phyloP scores from a whole-genome alignment of 2,888 invertebrate species.

The Lasioglossum vierecki region DNA sequence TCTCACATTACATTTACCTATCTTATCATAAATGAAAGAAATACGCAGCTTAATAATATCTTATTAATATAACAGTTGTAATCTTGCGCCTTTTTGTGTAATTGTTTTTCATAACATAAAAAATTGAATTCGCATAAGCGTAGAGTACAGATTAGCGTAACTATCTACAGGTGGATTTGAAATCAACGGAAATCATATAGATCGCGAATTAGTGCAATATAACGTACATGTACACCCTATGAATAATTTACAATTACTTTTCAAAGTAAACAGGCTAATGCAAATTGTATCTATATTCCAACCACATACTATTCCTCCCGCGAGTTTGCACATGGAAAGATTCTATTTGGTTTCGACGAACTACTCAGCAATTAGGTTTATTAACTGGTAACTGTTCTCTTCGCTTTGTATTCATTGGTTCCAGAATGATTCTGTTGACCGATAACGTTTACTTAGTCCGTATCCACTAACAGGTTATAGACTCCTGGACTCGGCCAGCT shows the following conservation, averaged over 20 bases:
- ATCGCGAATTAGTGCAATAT: neutral
- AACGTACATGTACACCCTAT: neutral
- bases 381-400: slow-evolving; percentile 12
- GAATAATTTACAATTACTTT: neutral
- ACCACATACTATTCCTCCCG: neutral
- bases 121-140: neutral
- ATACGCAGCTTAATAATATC: too few species aligned
- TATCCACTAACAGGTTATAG: slow-evolving; percentile 6
- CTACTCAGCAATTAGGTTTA: neutral
- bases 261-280: neutral
- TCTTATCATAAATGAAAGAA: neutral
- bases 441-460: slow-evolving; percentile 13
- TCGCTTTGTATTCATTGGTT: slow-evolving; percentile 6
- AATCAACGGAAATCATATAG: neutral
- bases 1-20: too few species aligned
- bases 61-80: too few species aligned
- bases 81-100: too few species aligned
- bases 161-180: neutral
- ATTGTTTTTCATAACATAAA: neutral
- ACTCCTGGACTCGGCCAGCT: neutral
- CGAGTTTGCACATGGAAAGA: neutral
- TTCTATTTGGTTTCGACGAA: slow-evolving; percentile 5
- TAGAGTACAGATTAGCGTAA: neutral
- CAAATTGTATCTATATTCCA: slow-evolving; percentile 4
- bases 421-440: slow-evolving; percentile 6